A percentile compares a stretch with the other conserved stretches of the same genome.
Evolutionary conservation across 2,888 invertebrate species (phyloP).

Genomic region (Cataglyphis altisquamis): DNA sequence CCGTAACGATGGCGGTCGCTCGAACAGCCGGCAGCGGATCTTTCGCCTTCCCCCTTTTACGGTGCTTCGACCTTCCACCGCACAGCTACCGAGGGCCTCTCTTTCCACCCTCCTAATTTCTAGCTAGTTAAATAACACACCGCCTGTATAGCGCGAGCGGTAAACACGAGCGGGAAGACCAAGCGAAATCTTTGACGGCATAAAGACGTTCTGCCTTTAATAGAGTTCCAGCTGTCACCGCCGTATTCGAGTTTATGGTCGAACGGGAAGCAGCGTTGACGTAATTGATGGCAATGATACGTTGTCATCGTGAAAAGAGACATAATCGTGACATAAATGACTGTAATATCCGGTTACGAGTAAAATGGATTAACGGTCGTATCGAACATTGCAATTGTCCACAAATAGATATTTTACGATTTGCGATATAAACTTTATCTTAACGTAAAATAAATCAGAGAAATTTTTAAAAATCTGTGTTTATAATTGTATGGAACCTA

Average conservation of each 20-base stretch:
- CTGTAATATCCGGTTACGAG: neutral
- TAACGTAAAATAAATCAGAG: neutral
- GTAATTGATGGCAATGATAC: slow-evolving; percentile 43
- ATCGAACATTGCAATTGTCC: slow-evolving; percentile 11
- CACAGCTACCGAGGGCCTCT: slow-evolving; percentile 30
- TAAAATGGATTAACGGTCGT: slow-evolving; percentile 27
- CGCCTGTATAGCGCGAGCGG: slow-evolving; percentile 37
- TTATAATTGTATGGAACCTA: neutral
- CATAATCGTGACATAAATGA: slow-evolving; percentile 33
- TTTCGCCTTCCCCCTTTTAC: slow-evolving; percentile 65
- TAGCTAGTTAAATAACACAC: slow-evolving; percentile 65
- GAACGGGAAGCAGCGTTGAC: slow-evolving; percentile 32
- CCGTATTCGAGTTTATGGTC: slow-evolving; percentile 30
- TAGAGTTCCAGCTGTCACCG: slow-evolving; percentile 45
- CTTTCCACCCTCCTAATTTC: slow-evolving; percentile 62
- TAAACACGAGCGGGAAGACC: slow-evolving; percentile 63
- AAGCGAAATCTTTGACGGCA: slow-evolving; percentile 56
- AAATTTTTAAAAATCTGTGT: neutral
- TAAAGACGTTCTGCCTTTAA: slow-evolving; percentile 67
- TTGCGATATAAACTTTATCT: neutral
- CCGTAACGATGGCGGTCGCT: slow-evolving; percentile 45
- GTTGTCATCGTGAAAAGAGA: slow-evolving; percentile 31
- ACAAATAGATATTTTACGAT: slow-evolving; percentile 10
- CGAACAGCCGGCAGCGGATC: slow-evolving; percentile 55
- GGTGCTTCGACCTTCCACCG: slow-evolving; percentile 63